A percentile compares a stretch with the other conserved stretches of the same genome.
Evolutionary conservation across 2,113 vertebrate genomes (phyloP).

Genomic region (Copsychus sechellarum): DNA sequence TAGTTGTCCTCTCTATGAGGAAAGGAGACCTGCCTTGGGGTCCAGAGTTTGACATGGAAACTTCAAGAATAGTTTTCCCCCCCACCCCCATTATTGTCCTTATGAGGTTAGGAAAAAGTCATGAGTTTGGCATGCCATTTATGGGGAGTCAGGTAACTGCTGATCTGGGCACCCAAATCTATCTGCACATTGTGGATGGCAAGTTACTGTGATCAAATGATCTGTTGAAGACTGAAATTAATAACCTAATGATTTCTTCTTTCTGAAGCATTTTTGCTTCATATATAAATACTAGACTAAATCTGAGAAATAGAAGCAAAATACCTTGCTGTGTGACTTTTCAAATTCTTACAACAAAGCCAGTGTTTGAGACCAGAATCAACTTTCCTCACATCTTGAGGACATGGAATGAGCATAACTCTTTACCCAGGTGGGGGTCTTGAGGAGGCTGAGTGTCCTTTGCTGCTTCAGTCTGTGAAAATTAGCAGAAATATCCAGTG

Average conservation of each 20-base stretch:
- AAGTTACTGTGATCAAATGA: not conserved
- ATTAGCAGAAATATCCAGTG: not conserved
- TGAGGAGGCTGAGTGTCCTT: not conserved
- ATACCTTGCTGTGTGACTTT: not conserved
- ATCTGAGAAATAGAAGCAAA: not conserved
- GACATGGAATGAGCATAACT: not conserved
- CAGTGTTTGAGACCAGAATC: not conserved
- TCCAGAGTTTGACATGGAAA: not conserved
- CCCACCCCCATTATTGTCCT: fast-evolving
- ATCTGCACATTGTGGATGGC: too few species aligned
- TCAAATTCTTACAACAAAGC: not conserved
- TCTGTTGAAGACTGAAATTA: not conserved
- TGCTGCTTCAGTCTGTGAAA: not conserved
- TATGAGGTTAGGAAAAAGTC: not conserved
- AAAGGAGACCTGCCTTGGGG: not conserved
- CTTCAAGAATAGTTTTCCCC: not conserved
- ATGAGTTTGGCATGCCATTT: not conserved
- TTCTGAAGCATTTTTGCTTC: not conserved
- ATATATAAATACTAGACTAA: not conserved
- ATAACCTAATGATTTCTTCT: not conserved
- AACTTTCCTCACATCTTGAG: not conserved
- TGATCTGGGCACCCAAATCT: not conserved
- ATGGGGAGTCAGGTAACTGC: not conserved
- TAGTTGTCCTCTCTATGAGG: not conserved
- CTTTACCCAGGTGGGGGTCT: not conserved